Evolutionary conservation across 2,113 vertebrate species (phyloP).

Genomic region (Caloenas nicobarica): DNA sequence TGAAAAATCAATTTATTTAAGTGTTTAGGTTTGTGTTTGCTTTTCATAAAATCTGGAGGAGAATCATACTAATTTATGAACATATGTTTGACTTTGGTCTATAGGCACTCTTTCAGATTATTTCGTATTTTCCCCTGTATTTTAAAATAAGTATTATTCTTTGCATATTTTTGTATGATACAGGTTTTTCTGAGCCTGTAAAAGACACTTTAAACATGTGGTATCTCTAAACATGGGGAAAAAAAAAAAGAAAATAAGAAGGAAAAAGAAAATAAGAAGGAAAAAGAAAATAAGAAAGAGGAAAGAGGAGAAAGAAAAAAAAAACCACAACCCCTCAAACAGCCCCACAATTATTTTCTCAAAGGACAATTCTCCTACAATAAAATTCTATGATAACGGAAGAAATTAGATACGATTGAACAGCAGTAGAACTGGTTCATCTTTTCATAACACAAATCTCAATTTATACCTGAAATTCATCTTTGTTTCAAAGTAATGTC

Average conservation of each 20-base stretch:
- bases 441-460: not conserved
- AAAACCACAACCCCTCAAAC: too few species aligned
- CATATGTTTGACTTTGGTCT: not conserved
- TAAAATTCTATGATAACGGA: not conserved
- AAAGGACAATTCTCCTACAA: not conserved
- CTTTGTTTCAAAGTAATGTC: not conserved
- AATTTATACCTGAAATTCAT: not conserved
- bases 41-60: not conserved
- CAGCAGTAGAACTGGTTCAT: not conserved
- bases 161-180: not conserved
- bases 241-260: not conserved
- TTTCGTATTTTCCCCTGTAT: not conserved
- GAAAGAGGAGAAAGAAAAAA: too few species aligned
- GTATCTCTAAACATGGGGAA: not conserved
- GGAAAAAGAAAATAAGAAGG: not conserved
- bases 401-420: not conserved
- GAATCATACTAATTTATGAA: not conserved
- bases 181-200: not conserved
- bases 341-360: not conserved
- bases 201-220: not conserved
- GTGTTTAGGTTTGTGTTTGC: fast-evolving
- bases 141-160: not conserved
- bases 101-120: not conserved
- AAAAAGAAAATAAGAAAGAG: too few species aligned
- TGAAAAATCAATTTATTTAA: not conserved